phyloP scores from a whole-genome alignment of 2,888 invertebrate genomes.

The Gastracanthus pulcherrimus region DNA sequence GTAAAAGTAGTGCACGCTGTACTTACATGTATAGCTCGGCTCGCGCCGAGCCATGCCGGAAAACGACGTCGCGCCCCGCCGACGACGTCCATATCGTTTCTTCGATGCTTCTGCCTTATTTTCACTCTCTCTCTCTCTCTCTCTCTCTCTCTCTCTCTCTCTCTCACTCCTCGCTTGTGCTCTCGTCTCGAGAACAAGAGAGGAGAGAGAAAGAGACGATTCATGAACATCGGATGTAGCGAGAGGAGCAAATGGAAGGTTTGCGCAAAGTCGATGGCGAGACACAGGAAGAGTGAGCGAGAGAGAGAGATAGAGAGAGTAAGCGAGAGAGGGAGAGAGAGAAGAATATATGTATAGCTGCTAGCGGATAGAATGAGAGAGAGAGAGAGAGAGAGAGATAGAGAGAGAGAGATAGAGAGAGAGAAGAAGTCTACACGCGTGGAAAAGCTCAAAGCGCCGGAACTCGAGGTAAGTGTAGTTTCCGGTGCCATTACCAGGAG shows the following conservation, averaged over 20 bases:
- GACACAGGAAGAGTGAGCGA: not conserved
- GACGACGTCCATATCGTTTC: no score
- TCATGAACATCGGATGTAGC: constrained; percentile 68
- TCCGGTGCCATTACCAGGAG: constrained; percentile 72
- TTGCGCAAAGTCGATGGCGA: constrained; percentile 57
- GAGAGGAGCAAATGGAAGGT: constrained; percentile 62
- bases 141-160: constrained; percentile 10
- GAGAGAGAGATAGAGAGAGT: not conserved
- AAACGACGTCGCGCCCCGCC: constrained; percentile 10
- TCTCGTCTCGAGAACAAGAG: constrained; percentile 28
- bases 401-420: not conserved
- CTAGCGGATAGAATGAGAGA: not conserved
- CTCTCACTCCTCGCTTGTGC: not conserved
- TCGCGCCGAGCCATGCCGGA: not conserved
- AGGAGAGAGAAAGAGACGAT: constrained; percentile 61
- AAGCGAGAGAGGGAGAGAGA: not conserved
- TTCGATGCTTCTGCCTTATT: no score
- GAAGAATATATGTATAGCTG: not conserved
- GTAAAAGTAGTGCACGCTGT: no score
- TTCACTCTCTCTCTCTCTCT: no score
- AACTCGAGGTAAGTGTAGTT: constrained; percentile 72
- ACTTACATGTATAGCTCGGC: no score
- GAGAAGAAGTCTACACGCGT: not conserved
- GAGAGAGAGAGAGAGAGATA: no score
- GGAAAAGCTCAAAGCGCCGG: constrained; percentile 68